Evolutionary conservation across 2,113 vertebrate genomes (phyloP).

Genomic region (Oplegnathus fasciatus): DNA sequence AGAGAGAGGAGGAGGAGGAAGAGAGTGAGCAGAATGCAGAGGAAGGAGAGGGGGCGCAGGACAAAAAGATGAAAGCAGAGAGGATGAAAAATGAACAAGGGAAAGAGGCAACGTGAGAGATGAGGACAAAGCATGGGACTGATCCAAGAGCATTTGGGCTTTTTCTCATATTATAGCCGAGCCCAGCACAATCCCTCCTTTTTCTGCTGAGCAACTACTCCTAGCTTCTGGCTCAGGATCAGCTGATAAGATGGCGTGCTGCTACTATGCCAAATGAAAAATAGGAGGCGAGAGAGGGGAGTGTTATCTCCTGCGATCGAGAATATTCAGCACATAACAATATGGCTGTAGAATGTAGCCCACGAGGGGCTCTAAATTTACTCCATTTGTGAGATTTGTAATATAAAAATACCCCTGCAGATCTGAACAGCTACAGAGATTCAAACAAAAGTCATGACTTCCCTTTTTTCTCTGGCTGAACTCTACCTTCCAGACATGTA

Average conservation of each 20-base stretch:
- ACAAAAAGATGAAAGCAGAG: constrained; percentile 73
- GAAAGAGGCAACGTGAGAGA: constrained; percentile 72
- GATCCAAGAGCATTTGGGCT: constrained; percentile 71
- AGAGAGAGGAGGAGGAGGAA: constrained; percentile 57
- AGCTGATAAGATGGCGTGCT: constrained; percentile 81
- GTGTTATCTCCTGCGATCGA: constrained; percentile 48
- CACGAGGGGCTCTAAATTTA: constrained; percentile 17
- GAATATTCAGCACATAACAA: constrained; percentile 37
- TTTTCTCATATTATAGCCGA: constrained; percentile 70
- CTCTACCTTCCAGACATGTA: constrained; percentile 43
- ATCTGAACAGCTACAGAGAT: constrained; percentile 14
- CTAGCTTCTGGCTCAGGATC: constrained; percentile 75
- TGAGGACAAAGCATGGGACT: constrained; percentile 75
- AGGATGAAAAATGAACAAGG: constrained; percentile 78
- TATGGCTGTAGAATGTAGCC: constrained; percentile 19
- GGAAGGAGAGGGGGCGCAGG: constrained; percentile 76
- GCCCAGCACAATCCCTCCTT: constrained; percentile 69
- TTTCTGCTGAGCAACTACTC: constrained; percentile 81
- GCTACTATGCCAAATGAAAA: constrained; percentile 74
- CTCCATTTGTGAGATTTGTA: constrained; percentile 9
- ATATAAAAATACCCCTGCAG: constrained; percentile 25
- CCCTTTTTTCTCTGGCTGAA: constrained; percentile 20
- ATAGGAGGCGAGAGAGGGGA: constrained; percentile 57
- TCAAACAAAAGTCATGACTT: constrained; percentile 30
- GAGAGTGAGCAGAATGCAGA: constrained; percentile 73